Conservation (phyloP, 2,888 invertebrate species). For the Metalampra italica region DNA sequence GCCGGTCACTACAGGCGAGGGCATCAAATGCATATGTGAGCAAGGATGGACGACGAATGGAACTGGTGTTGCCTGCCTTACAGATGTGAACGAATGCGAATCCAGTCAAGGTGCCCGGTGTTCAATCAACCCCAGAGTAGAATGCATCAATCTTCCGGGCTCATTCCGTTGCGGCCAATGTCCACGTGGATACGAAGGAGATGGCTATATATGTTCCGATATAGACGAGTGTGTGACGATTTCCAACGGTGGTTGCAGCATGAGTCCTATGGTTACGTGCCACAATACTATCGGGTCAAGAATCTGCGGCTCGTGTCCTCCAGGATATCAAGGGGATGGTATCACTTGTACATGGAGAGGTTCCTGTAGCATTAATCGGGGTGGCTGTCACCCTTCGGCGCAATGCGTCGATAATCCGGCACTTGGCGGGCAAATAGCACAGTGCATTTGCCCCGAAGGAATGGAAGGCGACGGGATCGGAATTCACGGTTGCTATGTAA, state of each 20-base stretch:
- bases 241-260: slow-evolving; percentile 95
- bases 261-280: slow-evolving; percentile 88
- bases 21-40: slow-evolving; percentile 89
- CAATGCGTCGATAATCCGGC: slow-evolving; percentile 84
- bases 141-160: slow-evolving; percentile 94
- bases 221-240: slow-evolving; percentile 91
- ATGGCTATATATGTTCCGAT: slow-evolving; percentile 91
- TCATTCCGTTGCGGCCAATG: slow-evolving; percentile 94
- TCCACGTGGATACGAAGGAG: slow-evolving; percentile 90
- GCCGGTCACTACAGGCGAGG: slow-evolving; percentile 77
- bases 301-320: slow-evolving; percentile 91
- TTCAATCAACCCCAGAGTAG: slow-evolving; percentile 87
- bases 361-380: slow-evolving; percentile 85
- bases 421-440: slow-evolving; percentile 75
- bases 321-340: slow-evolving; percentile 93
- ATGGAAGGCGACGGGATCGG: slow-evolving; percentile 90
- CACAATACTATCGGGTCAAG: slow-evolving; percentile 93
- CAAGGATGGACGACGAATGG: slow-evolving; percentile 92
- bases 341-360: slow-evolving; percentile 83
- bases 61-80: slow-evolving; percentile 83
- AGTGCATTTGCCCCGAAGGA: slow-evolving; percentile 88
- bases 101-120: slow-evolving; percentile 82
- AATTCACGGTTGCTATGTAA: slow-evolving; percentile 82
- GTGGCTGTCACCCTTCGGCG: slow-evolving; percentile 92
- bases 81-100: slow-evolving; percentile 94